Evolutionary conservation across 2,888 invertebrate genomes (phyloP).

Genomic region (Chorisops tibialis): DNA sequence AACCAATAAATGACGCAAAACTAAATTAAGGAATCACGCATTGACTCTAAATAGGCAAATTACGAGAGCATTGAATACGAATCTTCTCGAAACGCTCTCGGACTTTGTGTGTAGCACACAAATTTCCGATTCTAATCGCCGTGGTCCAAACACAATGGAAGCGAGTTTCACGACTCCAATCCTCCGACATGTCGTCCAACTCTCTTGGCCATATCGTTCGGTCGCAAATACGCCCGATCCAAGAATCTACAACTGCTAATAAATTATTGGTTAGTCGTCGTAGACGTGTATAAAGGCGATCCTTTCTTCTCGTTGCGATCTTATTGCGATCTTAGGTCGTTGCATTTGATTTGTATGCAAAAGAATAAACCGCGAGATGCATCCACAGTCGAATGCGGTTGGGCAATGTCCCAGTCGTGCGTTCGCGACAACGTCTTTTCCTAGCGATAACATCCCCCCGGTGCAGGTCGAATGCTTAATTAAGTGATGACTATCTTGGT

Average conservation of each 20-base stretch:
- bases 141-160: conserved; percentile 22
- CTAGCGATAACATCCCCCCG: conserved; percentile 15
- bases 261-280: conserved; percentile 18
- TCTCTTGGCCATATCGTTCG: conserved; percentile 3
- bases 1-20: conserved; percentile 23
- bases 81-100: conserved; percentile 6
- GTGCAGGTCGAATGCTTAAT: conserved; percentile 19
- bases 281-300: not conserved
- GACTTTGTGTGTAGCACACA: conserved; percentile 24
- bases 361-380: too few species aligned
- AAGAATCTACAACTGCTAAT: conserved; percentile 21
- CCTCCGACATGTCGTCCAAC: conserved; percentile 11
- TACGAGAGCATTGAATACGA: conserved; percentile 17
- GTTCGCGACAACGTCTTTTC: conserved; percentile 18
- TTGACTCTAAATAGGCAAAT: conserved; percentile 27
- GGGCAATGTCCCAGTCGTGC: conserved; percentile 23
- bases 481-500: conserved; percentile 23
- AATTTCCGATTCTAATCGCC: conserved; percentile 22
- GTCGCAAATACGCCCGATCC: conserved; percentile 1
- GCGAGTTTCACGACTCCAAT: conserved; percentile 22
- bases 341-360: conserved; percentile 14
- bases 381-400: too few species aligned
- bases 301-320: not conserved
- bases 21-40: conserved; percentile 25
- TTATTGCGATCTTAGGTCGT: conserved; percentile 18